Base-by-base conservation (phyloP, 2,113 vertebrate species). In the Neogobius melanostomus region DNA sequence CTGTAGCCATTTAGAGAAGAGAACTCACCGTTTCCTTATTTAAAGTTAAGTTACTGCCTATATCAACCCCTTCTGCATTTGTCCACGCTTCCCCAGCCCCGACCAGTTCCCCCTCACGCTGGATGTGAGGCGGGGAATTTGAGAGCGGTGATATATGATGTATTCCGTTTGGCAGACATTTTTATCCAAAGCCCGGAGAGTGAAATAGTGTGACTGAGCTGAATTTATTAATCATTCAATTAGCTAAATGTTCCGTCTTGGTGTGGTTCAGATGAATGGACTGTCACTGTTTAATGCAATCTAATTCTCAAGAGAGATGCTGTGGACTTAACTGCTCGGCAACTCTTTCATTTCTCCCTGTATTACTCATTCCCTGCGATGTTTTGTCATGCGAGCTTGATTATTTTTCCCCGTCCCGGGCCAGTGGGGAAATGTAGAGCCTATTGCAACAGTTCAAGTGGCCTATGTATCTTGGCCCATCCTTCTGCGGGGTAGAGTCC, bases 221-320 rank as follows among this genome's bases (percentile, higher is more conserved):
- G 95, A 97, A 97, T 97, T 97, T 96, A 96, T 96, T 96, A 96
- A 97, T 96, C 95, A 96, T 98, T 97, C 96, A 97, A 98, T 97
- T 98, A 97, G 94, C 95, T 98, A 96, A 97, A 98, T 96, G 95
- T 96, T 96, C 96, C 93, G 93, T 95, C 94, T 95, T 86, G 96
- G 94, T 96, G 93, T 92, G 93, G 88, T 89, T 82, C 93, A 98
- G 96, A 98, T 96, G 96, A 96, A 98, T 97, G 94, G 94, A 95
- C 93, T 95, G 95, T 96, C 95, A 96, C 94, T 95, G 94, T 95
- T 93, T 97, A 97, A 97, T 96, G 95, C 95, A 97, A 95, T 96
- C 95, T 95, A 94, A 94, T 95, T 94, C 93, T 93, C 93, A 91
- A 92, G 92, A 94, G 94, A 92, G 93, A 95, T 93, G 92, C 93